Percentiles rank a stretch among this genome's conserved stretches.
Conservation (phyloP, 2,113 vertebrate genomes). For the Gobio gobio region DNA sequence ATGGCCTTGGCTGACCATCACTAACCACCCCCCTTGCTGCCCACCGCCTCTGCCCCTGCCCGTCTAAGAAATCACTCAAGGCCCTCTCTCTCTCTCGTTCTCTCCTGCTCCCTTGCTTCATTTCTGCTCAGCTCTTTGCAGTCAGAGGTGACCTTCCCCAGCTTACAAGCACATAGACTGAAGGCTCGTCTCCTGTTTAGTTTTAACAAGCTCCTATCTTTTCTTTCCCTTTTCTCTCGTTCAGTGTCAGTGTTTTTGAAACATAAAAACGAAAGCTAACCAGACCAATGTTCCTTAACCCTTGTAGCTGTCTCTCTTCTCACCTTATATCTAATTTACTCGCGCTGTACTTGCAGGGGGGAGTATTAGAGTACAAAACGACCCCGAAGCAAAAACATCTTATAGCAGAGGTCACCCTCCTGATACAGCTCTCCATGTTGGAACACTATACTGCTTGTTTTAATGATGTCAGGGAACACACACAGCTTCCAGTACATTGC, state of each 20-base stretch:
- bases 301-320: conserved; percentile 63
- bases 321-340: conserved; percentile 76
- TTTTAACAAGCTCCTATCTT: conserved; percentile 45
- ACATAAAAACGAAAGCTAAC: conserved; percentile 19
- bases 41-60: conserved; percentile 32
- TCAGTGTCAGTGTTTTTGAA: conserved; percentile 50
- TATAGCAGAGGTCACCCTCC: conserved; percentile 76
- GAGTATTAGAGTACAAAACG: conserved; percentile 71
- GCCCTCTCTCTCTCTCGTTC: conserved; percentile 17
- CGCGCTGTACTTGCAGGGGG: conserved; percentile 67
- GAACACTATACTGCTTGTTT: conserved; percentile 78
- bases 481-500: conserved; percentile 52
- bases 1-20: conserved; percentile 47
- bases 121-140: conserved; percentile 28
- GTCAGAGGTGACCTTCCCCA: conserved; percentile 53
- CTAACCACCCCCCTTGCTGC: conserved; percentile 31
- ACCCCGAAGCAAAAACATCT: conserved; percentile 78
- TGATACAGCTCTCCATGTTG: conserved; percentile 68
- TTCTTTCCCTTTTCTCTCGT: conserved; percentile 39
- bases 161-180: conserved; percentile 49
- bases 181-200: conserved; percentile 33
- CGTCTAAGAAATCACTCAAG: conserved; percentile 43
- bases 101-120: conserved; percentile 19
- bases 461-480: conserved; percentile 73
- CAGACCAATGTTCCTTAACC: conserved; percentile 19